Evolutionary conservation across 2,888 invertebrate genomes (phyloP).

Genomic region (Drosophila basisetae): DNA sequence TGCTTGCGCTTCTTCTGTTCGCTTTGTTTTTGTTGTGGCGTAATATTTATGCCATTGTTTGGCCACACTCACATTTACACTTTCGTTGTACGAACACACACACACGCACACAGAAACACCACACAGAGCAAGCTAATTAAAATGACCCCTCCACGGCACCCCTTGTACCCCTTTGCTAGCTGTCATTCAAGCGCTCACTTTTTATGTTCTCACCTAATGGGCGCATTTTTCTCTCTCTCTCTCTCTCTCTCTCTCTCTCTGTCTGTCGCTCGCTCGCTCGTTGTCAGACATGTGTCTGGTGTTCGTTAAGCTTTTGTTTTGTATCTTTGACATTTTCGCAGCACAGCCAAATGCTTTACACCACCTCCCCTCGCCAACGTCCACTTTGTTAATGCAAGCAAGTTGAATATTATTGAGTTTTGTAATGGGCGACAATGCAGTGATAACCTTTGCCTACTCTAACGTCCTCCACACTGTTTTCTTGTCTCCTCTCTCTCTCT

Average conservation of each 20-base stretch:
- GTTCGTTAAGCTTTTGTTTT: slow-evolving; percentile 39
- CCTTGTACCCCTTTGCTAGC: not conserved
- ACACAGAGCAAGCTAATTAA: slow-evolving; percentile 63
- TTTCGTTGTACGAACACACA: slow-evolving; percentile 15
- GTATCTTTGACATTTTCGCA: slow-evolving; percentile 66
- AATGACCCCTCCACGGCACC: slow-evolving; percentile 27
- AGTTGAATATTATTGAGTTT: slow-evolving; percentile 53
- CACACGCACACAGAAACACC: slow-evolving; percentile 1
- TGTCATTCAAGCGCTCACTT: slow-evolving; percentile 30
- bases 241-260: not conserved
- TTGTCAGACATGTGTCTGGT: slow-evolving; percentile 4
- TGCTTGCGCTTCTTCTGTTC: slow-evolving; percentile 18
- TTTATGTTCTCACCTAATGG: slow-evolving; percentile 18
- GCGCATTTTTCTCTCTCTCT: slow-evolving; percentile 4
- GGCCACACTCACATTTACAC: slow-evolving; percentile 22
- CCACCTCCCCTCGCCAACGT: not conserved
- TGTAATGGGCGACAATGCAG: slow-evolving; percentile 31
- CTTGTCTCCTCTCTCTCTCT: not conserved
- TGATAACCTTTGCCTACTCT: slow-evolving; percentile 45
- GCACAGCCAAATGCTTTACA: slow-evolving; percentile 11
- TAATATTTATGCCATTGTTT: slow-evolving; percentile 61
- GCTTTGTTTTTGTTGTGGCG: slow-evolving; percentile 38
- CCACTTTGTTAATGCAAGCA: slow-evolving; percentile 47
- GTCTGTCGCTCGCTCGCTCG: not conserved
- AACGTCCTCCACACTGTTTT: not conserved